Evolutionary conservation across 1,140 invertebrate genomes (phyloP).

Genomic region (Sinella curviseta): DNA sequence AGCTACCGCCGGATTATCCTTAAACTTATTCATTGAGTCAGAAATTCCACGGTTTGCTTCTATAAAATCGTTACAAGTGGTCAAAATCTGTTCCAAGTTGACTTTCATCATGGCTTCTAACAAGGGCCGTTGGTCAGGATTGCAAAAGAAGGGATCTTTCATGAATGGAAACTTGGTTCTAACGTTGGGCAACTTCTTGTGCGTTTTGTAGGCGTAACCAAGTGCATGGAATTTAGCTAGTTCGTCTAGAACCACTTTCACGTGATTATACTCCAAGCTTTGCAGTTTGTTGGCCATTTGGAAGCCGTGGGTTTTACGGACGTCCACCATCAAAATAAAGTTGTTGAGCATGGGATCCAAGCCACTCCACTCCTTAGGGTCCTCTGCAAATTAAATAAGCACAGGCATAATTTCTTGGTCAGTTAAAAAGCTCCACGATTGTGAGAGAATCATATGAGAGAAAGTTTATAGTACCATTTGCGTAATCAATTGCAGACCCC

Average conservation of each 20-base stretch:
- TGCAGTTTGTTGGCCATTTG: slow-evolving; percentile 55
- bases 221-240: slow-evolving; percentile 69
- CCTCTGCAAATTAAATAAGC: background rate
- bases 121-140: background rate
- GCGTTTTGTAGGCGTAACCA: slow-evolving; percentile 64
- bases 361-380: background rate
- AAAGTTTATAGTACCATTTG: background rate
- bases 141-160: background rate
- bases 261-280: slow-evolving; percentile 57
- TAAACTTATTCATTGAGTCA: background rate
- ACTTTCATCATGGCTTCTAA: background rate
- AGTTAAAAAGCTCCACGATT: too few relatives aligned
- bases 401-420: too few relatives aligned
- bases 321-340: slow-evolving; percentile 40
- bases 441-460: too few relatives aligned
- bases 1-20: background rate
- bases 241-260: slow-evolving; percentile 59
- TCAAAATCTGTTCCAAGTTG: background rate
- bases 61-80: background rate
- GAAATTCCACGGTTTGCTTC: background rate
- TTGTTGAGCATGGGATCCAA: background rate
- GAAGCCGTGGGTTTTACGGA: slow-evolving; percentile 52
- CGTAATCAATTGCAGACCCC: slow-evolving; percentile 32
- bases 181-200: background rate
- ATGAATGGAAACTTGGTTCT: background rate